These are phyloP conservation scores for Megaleporinus macrocephalus DNA, from an alignment of 2,113 vertebrate genomes.

Conservation along the genomic window DNA sequence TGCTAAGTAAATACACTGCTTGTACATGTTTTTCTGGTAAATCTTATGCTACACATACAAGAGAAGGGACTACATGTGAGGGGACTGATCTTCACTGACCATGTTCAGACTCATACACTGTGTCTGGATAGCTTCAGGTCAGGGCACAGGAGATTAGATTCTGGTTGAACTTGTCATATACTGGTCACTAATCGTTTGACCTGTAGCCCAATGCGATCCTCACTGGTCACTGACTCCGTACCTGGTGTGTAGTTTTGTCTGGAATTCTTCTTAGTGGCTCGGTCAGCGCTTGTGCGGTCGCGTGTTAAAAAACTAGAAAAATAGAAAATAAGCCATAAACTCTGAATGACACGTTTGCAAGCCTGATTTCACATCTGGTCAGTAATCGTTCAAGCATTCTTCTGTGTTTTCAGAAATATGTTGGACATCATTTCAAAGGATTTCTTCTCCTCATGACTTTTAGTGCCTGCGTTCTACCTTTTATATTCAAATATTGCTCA, in stretches of 20 bases:
- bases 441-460: neutral
- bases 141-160: neutral
- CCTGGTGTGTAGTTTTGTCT: neutral
- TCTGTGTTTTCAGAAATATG: neutral
- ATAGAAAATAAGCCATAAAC: neutral
- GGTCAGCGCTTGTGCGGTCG: slow-evolving; percentile 5
- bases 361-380: neutral
- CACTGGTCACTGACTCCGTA: neutral
- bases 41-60: neutral
- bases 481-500: too few species aligned
- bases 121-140: slow-evolving; percentile 3
- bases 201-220: neutral
- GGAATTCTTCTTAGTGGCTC: neutral
- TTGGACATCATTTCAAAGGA: neutral
- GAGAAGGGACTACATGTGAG: neutral
- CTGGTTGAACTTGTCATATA: neutral
- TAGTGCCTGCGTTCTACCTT: neutral
- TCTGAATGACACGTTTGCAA: neutral
- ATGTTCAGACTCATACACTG: neutral
- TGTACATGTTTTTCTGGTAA: neutral
- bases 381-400: slow-evolving; percentile 1
- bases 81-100: neutral
- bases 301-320: neutral
- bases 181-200: neutral
- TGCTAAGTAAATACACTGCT: too few species aligned